Evolutionary conservation across 2,888 invertebrate species (phyloP).

Genomic region (Ctena decussata): DNA sequence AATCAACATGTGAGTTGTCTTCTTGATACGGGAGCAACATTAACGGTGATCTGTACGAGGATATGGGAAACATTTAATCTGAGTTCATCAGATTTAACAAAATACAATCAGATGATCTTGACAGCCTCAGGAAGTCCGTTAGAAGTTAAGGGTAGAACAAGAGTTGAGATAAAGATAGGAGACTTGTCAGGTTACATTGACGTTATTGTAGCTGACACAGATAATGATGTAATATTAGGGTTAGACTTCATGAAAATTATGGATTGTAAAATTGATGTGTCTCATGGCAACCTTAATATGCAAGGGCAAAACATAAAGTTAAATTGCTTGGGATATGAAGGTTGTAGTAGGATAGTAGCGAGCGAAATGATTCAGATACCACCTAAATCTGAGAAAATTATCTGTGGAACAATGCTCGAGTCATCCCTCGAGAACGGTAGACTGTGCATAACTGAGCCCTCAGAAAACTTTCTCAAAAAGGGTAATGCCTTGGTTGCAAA

Average conservation of each 20-base stretch:
- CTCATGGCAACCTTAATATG: no score
- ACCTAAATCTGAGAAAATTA: conserved; percentile 32
- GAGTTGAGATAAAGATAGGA: not conserved
- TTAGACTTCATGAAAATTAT: no score
- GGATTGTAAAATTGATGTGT: no score
- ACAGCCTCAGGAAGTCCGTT: not conserved
- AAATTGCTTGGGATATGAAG: no score
- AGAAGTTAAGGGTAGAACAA: not conserved
- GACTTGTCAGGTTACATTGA: not conserved
- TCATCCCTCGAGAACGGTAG: not conserved
- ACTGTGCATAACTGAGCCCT: conserved; percentile 39
- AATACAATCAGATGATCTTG: no score
- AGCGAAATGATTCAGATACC: not conserved
- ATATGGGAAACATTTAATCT: no score
- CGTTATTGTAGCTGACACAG: not conserved
- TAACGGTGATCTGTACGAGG: no score
- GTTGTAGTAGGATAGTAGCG: no score
- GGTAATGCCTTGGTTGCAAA: conserved; percentile 30
- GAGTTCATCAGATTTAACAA: no score
- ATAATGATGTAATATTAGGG: not conserved
- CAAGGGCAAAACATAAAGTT: no score
- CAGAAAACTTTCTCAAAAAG: not conserved
- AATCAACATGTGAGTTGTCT: no score
- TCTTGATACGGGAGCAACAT: no score
- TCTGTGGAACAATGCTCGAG: not conserved